Evolutionary conservation across 1,140 invertebrate genomes (phyloP).

Genomic region (Aphaenogaster floridana): DNA sequence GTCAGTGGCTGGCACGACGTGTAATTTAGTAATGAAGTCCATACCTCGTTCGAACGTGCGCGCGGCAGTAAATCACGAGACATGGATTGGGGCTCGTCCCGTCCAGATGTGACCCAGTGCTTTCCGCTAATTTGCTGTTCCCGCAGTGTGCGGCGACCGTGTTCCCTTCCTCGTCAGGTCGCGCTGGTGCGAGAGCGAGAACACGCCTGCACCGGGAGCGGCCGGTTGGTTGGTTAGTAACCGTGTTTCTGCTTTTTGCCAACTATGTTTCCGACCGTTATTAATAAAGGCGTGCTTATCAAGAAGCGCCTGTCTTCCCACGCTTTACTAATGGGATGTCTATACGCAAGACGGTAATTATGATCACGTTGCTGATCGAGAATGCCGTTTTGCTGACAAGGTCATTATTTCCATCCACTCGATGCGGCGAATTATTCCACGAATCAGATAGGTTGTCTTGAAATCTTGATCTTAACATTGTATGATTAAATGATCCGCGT

Average conservation of each 20-base stretch:
- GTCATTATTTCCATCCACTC: neutral
- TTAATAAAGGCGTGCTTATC: slow-evolving; percentile 50
- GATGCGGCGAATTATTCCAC: neutral
- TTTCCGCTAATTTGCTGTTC: slow-evolving; percentile 79
- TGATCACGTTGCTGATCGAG: slow-evolving; percentile 33
- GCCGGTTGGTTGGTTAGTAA: slow-evolving; percentile 26
- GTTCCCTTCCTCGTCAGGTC: slow-evolving; percentile 44
- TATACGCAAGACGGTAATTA: slow-evolving; percentile 46
- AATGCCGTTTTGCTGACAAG: neutral
- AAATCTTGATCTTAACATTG: slow-evolving; percentile 3
- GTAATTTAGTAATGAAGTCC: slow-evolving; percentile 84
- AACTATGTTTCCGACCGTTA: slow-evolving; percentile 57
- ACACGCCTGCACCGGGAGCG: slow-evolving; percentile 60
- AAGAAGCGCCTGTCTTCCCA: slow-evolving; percentile 50
- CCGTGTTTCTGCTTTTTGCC: slow-evolving; percentile 57
- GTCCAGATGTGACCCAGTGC: slow-evolving; percentile 81
- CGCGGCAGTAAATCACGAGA: slow-evolving; percentile 82
- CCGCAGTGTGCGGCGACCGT: slow-evolving; percentile 57
- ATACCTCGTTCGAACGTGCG: slow-evolving; percentile 77
- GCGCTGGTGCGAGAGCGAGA: slow-evolving; percentile 49
- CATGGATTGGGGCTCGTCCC: slow-evolving; percentile 83
- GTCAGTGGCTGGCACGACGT: slow-evolving; percentile 74
- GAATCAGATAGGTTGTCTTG: neutral
- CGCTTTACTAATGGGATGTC: slow-evolving; percentile 40
- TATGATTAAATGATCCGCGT: neutral